Evolutionary conservation across 2,888 invertebrate species (phyloP).

Genomic region (Abrostola tripartita): DNA sequence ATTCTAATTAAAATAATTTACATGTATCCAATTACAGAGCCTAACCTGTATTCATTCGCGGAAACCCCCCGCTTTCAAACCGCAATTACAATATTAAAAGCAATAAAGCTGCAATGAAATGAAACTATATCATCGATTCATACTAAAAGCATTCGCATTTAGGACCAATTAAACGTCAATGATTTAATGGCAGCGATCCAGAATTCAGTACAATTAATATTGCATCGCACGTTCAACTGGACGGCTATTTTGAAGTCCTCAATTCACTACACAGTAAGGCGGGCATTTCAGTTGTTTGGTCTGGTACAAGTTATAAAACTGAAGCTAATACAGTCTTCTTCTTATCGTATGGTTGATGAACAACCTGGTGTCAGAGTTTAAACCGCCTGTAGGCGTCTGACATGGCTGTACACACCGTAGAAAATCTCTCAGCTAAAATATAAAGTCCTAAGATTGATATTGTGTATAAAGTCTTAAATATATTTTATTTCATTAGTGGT

Average conservation of each 20-base stretch:
- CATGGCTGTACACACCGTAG: too few relatives aligned
- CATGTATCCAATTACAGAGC: background rate
- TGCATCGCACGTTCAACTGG: conserved; percentile 51
- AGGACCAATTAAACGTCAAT: conserved; percentile 57
- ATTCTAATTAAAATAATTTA: too few relatives aligned
- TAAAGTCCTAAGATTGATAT: background rate
- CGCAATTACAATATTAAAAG: conserved; percentile 24
- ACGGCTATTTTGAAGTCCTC: conserved; percentile 56
- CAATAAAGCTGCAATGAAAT: conserved; percentile 38
- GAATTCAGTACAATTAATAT: conserved; percentile 65
- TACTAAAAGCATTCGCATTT: conserved; percentile 57
- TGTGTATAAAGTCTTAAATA: too few relatives aligned
- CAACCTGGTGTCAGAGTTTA: too few relatives aligned
- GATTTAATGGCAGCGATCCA: conserved; percentile 58
- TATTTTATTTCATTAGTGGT: background rate
- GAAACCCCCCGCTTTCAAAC: conserved; percentile 13
- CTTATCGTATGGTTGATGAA: too few relatives aligned
- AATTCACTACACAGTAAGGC: conserved; percentile 49
- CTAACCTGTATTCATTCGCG: background rate
- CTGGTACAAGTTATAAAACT: conserved; percentile 41
- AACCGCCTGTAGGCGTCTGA: too few relatives aligned
- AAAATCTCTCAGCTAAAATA: too few relatives aligned
- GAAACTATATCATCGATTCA: conserved; percentile 31
- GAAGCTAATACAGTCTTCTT: conserved; percentile 1
- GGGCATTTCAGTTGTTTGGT: conserved; percentile 39